Percentiles rank a stretch among this genome's conserved stretches.
Evolutionary conservation across 2,113 vertebrate genomes (phyloP).

Genomic region (Oxygymnocypris stewartii): DNA sequence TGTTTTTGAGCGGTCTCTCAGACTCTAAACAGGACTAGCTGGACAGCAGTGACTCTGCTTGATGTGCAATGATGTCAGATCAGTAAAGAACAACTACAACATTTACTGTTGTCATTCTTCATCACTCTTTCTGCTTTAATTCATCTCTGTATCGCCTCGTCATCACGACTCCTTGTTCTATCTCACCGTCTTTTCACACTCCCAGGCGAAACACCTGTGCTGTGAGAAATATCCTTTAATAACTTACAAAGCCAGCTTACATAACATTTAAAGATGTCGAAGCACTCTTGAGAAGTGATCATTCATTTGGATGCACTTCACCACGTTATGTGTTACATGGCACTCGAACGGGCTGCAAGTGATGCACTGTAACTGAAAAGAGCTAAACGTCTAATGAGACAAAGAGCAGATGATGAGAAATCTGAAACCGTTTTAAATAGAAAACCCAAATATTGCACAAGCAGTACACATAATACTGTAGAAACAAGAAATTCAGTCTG

Average conservation of each 20-base stretch:
- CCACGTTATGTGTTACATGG: constrained; percentile 20
- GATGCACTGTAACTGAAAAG: constrained; percentile 19
- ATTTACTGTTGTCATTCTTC: not conserved
- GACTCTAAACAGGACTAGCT: not conserved
- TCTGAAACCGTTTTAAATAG: not conserved
- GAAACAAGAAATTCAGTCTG: not conserved
- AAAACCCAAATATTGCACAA: not conserved
- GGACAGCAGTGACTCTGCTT: not conserved
- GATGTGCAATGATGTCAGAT: not conserved
- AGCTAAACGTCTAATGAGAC: not conserved
- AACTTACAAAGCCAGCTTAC: constrained; percentile 30
- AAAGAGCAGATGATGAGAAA: not conserved
- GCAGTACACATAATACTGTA: not conserved
- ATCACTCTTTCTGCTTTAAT: not conserved
- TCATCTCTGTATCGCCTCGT: not conserved
- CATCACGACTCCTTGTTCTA: not conserved
- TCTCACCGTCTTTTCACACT: constrained; percentile 19
- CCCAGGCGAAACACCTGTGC: constrained; percentile 43
- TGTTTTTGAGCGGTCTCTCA: not conserved
- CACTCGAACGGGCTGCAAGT: constrained; percentile 41
- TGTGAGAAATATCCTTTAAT: constrained; percentile 52
- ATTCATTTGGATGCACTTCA: constrained; percentile 46
- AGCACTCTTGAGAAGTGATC: constrained; percentile 49
- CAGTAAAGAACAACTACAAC: not conserved
- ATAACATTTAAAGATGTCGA: constrained; percentile 42